Base-by-base conservation (phyloP, 2,888 invertebrate genomes). In the Reticulitermes lucifugus region DNA sequence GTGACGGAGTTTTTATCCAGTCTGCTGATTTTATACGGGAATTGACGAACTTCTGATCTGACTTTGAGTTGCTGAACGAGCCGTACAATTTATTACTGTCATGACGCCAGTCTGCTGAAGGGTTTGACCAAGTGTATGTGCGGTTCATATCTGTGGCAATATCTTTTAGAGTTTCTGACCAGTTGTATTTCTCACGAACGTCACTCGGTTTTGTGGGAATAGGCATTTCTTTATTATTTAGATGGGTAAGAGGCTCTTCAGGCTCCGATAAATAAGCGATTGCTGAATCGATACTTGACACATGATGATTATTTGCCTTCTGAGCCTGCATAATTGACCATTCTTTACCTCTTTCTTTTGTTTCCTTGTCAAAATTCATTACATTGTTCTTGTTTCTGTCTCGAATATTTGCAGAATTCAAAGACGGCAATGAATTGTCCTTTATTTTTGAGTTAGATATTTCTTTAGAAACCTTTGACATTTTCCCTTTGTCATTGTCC, bases 261-360 rank as follows among this genome's bases (percentile, higher is more conserved):
- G 25, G 25, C 65, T 5, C 51, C 14, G 85, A 65, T n/a, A 85
- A 59, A 21, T 83, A 75, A 12, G 77, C 83, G 29, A 85, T 83
- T 41, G 85, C 83, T 6, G 85, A 83, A 25, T 83, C 83, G 14
- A 85, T 71, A 41, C 82, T 83, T 9, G 75, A 65, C 43, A 79
- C 79, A 22, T 77, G 65, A 18, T 77, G n/a, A n/a, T 29, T 22
- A n/a, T 25, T 43, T 6, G 12, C n/a, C 18, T 81, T 81, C n/a
- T 81, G 55, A 18, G 18, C 22, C 1, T 1, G 18, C 18, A 25
- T 59, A n/a, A 12, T 77, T 21, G 77, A 10, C n/a, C 41, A 43
- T 22, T 22, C 10, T 77, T 51, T 77, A 46, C 22, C 41, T 46
- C 7, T 22, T 46, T 22, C 43, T 46, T 3, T 77, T 18, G 59